Conservation (phyloP, 2,113 vertebrate genomes). For the Oreamnos americanus region DNA sequence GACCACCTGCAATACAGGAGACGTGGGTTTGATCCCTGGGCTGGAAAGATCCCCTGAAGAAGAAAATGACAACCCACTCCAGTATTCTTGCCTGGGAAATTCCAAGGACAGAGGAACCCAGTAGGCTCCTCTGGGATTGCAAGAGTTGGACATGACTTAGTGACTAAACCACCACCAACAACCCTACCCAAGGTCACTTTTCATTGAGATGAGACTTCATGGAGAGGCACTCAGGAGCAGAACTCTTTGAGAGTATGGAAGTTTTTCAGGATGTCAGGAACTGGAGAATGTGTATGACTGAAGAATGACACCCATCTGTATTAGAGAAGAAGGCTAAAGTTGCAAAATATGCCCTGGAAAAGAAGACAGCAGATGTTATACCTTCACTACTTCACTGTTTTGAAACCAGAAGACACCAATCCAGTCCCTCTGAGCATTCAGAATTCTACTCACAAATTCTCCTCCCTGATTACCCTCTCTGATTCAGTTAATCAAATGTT, state of each 20-base stretch:
- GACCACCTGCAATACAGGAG: neutral
- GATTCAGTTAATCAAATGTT: slow-evolving; percentile 10
- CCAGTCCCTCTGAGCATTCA: neutral
- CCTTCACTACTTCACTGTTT: neutral
- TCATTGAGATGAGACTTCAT: neutral
- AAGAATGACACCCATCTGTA: neutral
- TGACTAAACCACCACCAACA: neutral
- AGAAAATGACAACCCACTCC: neutral
- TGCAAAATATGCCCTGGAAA: neutral
- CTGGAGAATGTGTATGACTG: neutral
- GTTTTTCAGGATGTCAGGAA: neutral
- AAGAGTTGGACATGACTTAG: neutral
- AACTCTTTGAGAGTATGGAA: neutral
- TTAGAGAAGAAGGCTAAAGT: neutral
- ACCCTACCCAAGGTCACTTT: neutral
- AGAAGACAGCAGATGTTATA: neutral
- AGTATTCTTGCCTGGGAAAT: neutral
- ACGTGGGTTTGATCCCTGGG: neutral
- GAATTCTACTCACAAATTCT: slow-evolving; percentile 8
- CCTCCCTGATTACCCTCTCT: neutral
- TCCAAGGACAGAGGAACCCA: neutral
- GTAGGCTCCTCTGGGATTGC: neutral
- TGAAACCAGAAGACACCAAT: neutral
- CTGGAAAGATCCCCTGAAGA: neutral
- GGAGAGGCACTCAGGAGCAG: neutral